Evolutionary conservation across 1,140 invertebrate genomes (phyloP).

Genomic region (Mesaphorura yosii): DNA sequence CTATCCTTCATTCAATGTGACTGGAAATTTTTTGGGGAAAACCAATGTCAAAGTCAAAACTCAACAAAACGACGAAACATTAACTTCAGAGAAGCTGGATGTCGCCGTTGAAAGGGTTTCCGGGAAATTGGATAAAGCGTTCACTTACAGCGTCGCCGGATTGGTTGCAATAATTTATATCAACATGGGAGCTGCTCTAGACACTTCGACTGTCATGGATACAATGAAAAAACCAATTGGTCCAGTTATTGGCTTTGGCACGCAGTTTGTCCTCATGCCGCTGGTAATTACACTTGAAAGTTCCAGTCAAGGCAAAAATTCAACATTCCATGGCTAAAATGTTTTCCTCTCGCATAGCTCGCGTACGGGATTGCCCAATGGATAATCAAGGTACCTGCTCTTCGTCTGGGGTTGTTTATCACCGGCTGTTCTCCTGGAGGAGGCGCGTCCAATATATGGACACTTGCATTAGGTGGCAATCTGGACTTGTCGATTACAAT

Average conservation of each 20-base stretch:
- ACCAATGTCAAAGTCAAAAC: conserved; percentile 34
- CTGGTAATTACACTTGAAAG: conserved; percentile 55
- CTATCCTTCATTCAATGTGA: conserved; percentile 40
- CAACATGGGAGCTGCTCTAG: conserved; percentile 85
- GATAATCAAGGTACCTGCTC: conserved; percentile 55
- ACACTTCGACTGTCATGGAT: conserved; percentile 56
- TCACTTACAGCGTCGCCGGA: conserved; percentile 60
- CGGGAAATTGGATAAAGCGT: conserved; percentile 57
- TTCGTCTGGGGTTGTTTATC: conserved; percentile 80
- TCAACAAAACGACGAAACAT: conserved; percentile 3
- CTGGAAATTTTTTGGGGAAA: conserved; percentile 52
- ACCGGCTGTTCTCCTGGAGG: conserved; percentile 82
- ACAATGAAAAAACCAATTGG: conserved; percentile 65
- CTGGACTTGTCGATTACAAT: conserved; percentile 80
- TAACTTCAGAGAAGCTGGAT: conserved; percentile 31
- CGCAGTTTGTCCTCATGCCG: conserved; percentile 82
- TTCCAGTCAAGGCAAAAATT: no score
- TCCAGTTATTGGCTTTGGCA: conserved; percentile 65
- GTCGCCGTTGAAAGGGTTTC: conserved; percentile 52
- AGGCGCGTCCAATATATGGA: conserved; percentile 93
- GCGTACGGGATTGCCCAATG: conserved; percentile 60
- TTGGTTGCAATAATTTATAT: conserved; percentile 78
- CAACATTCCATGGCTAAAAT: no score
- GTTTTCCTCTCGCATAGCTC: no score
- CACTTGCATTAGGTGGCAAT: conserved; percentile 73